Evolutionary conservation across 2,888 invertebrate species (phyloP).

Genomic region (Phyto melanocephala): DNA sequence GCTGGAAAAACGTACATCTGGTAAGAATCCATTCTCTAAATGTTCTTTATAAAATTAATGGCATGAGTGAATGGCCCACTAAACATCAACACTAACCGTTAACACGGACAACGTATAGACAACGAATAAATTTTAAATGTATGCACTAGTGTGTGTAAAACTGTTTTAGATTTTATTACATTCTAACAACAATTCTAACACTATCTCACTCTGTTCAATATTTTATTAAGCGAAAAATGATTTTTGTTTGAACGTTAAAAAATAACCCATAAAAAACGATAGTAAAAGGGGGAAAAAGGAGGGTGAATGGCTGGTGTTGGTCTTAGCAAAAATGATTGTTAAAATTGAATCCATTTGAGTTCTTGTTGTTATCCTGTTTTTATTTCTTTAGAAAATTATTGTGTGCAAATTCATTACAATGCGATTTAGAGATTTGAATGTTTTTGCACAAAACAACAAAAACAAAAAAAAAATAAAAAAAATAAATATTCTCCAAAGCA

Average conservation of each 20-base stretch:
- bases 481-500: neutral
- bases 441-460: neutral
- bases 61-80: constrained; percentile 55
- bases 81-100: constrained; percentile 54
- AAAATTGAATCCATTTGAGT: constrained; percentile 44
- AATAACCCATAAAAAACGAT: neutral
- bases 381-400: constrained; percentile 32
- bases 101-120: neutral
- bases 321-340: constrained; percentile 67
- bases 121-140: constrained; percentile 27
- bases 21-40: neutral
- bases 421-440: constrained; percentile 54
- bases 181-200: constrained; percentile 51
- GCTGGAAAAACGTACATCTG: neutral
- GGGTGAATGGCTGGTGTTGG: constrained; percentile 62
- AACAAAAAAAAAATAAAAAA: neutral
- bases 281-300: neutral
- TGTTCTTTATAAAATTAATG: constrained; percentile 9
- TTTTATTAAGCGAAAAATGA: constrained; percentile 76
- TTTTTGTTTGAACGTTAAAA: constrained; percentile 61
- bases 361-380: constrained; percentile 17
- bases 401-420: constrained; percentile 55
- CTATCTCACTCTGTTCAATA: constrained; percentile 61
- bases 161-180: constrained; percentile 46
- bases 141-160: constrained; percentile 42